These are phyloP conservation scores for Diachrysia chrysitis DNA, from an alignment of 2,888 invertebrate species.

Conservation along the genomic window DNA sequence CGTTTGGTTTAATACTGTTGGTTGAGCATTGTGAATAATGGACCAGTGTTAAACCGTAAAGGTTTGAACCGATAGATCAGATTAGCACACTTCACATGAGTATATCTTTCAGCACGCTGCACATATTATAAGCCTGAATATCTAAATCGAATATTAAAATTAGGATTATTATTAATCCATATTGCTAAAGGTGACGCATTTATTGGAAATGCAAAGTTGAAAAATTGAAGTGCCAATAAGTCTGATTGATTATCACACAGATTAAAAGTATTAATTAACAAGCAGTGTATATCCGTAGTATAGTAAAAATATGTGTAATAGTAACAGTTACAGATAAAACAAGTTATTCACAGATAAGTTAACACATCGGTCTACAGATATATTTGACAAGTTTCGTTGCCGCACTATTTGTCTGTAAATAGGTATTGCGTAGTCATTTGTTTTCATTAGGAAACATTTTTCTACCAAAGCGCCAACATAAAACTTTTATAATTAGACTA, in stretches of 20 bases:
- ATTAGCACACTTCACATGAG: background rate
- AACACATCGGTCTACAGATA: background rate
- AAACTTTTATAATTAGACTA: no score
- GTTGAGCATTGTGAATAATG: no score
- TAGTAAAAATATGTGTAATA: constrained; percentile 1
- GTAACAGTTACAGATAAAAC: background rate
- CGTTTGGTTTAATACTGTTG: no score
- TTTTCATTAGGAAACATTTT: background rate
- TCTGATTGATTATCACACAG: constrained; percentile 9
- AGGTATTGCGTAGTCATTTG: background rate
- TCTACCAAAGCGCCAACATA: background rate
- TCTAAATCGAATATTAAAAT: background rate
- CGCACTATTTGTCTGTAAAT: background rate
- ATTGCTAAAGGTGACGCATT: background rate
- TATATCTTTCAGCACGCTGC: background rate
- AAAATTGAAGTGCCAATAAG: constrained; percentile 4
- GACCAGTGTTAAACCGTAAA: no score
- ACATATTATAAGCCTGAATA: background rate
- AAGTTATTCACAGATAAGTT: background rate
- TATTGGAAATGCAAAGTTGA: constrained; percentile 1
- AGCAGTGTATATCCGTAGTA: background rate
- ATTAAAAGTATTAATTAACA: constrained; percentile 2
- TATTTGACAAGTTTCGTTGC: background rate
- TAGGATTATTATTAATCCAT: constrained; percentile 9
- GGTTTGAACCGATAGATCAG: background rate